phyloP scores from a whole-genome alignment of 2,797 vertebrate genomes.

The Poecilia picta region DNA sequence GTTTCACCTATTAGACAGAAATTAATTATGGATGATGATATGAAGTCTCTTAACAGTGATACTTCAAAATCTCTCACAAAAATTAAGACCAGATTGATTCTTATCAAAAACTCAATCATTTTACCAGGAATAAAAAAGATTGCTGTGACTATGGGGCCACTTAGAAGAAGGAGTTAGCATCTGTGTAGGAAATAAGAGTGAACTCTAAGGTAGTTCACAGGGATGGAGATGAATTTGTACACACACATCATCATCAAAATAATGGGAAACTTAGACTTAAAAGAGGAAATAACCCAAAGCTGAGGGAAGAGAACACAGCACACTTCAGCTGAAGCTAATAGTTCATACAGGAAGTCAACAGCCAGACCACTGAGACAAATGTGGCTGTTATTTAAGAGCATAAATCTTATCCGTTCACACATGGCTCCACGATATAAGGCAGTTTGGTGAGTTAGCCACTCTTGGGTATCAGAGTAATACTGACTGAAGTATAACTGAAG shows the following conservation, averaged over 20 bases:
- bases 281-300: background rate
- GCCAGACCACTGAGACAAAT: background rate
- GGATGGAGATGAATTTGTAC: background rate
- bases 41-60: background rate
- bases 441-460: background rate
- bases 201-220: background rate
- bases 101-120: background rate
- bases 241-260: background rate
- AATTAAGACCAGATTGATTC: too few species aligned
- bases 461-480: background rate
- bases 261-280: background rate
- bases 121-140: background rate
- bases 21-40: background rate
- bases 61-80: background rate
- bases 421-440: background rate
- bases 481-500: background rate
- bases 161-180: background rate
- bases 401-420: background rate
- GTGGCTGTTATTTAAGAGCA: background rate
- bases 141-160: too few species aligned
- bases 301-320: background rate
- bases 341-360: background rate
- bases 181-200: background rate
- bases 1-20: background rate
- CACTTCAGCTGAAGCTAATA: background rate